Conservation (phyloP, 2,797 vertebrate species). For the Harpagifer antarcticus region DNA sequence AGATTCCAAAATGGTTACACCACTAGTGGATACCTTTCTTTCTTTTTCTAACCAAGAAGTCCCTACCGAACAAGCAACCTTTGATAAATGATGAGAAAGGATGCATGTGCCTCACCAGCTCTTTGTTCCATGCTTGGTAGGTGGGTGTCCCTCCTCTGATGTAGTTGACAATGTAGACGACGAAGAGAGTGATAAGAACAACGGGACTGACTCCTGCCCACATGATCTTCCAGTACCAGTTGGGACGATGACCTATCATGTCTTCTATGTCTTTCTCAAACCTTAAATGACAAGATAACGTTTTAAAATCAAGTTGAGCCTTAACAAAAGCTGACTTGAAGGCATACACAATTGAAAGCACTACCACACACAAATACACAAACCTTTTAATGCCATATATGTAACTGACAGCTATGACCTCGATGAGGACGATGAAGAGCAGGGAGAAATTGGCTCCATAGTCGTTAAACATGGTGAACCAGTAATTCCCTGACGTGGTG, state of each 20-base stretch:
- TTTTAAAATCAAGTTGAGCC: background rate
- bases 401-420: constrained; percentile 89
- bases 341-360: background rate
- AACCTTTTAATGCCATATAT: constrained; percentile 92
- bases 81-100: no score
- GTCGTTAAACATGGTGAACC: constrained; percentile 96
- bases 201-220: constrained; percentile 88
- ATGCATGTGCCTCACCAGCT: constrained; percentile 80
- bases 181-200: constrained; percentile 88
- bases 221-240: constrained; percentile 92
- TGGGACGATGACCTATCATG: constrained; percentile 88
- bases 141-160: constrained; percentile 88
- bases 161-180: constrained; percentile 91
- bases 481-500: constrained; percentile 91
- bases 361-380: background rate
- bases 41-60: no score
- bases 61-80: no score
- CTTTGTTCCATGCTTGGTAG: constrained; percentile 93
- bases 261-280: constrained; percentile 92
- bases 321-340: background rate
- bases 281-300: constrained; percentile 67
- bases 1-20: no score
- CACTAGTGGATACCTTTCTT: no score
- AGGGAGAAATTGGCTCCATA: constrained; percentile 91
- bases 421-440: constrained; percentile 92